Conservation (phyloP, 2,113 vertebrate genomes). For the Gobiocypris rarus region DNA sequence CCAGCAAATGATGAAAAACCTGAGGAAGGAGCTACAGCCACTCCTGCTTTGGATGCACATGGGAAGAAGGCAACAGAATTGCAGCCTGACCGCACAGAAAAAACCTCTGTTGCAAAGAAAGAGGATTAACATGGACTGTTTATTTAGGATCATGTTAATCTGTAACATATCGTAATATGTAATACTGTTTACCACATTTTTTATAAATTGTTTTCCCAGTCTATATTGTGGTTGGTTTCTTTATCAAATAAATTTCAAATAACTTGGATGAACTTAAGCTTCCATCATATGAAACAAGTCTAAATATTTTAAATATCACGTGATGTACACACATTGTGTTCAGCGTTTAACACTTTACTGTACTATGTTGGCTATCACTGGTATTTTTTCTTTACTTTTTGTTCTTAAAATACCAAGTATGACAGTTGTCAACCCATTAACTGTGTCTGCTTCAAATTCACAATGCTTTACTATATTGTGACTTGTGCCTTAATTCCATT, state of each 20-base stretch:
- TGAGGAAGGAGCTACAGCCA: constrained; percentile 24
- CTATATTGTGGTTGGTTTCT: neutral
- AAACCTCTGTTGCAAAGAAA: constrained; percentile 59
- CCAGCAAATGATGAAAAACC: constrained; percentile 36
- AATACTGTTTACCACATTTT: neutral
- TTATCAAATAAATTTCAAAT: constrained; percentile 7
- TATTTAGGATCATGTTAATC: neutral
- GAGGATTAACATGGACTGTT: constrained; percentile 55
- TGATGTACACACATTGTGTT: neutral
- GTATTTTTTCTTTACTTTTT: neutral
- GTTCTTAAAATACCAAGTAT: neutral
- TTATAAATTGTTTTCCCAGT: neutral
- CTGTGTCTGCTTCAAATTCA: neutral
- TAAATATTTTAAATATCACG: neutral
- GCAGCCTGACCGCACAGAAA: constrained; percentile 56
- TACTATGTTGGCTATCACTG: neutral
- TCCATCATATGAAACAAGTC: neutral
- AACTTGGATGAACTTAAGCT: neutral
- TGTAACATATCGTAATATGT: neutral
- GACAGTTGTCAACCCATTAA: neutral
- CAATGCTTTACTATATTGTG: neutral
- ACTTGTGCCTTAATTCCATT: neutral
- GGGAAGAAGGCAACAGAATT: constrained; percentile 11
- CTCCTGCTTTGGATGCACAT: constrained; percentile 5
- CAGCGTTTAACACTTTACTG: neutral